These are phyloP conservation scores for Gambusia holbrooki DNA, from an alignment of 2,113 vertebrate species.

Conservation along the genomic window DNA sequence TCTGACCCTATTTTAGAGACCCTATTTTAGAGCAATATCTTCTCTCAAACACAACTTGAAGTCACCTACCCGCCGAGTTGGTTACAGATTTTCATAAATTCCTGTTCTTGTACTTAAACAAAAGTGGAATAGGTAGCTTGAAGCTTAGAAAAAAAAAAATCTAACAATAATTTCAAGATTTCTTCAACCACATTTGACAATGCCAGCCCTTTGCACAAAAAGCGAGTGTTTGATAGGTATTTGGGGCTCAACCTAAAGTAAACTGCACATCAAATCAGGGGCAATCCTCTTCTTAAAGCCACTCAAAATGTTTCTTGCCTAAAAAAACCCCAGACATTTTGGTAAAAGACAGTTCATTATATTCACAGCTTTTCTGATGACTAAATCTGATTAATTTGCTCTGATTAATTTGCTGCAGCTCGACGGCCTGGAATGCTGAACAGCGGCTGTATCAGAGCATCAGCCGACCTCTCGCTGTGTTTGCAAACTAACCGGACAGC, in stretches of 20 bases:
- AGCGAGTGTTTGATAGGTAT: not conserved
- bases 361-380: not conserved
- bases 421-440: rapidly evolving
- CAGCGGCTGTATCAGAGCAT: not conserved
- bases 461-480: rapidly evolving
- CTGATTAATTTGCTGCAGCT: not conserved
- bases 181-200: not conserved
- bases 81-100: too few relatives aligned
- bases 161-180: not conserved
- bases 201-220: not conserved
- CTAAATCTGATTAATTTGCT: not conserved
- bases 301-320: too few relatives aligned
- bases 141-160: not conserved
- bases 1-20: too few relatives aligned
- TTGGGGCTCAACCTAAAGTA: not conserved
- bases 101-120: too few relatives aligned
- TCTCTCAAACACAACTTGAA: too few relatives aligned
- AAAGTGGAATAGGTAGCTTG: too few relatives aligned
- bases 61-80: too few relatives aligned
- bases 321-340: too few relatives aligned
- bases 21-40: too few relatives aligned
- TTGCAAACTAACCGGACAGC: not conserved
- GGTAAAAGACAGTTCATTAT: too few relatives aligned
- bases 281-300: too few relatives aligned
- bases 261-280: too few relatives aligned